Evolutionary conservation across 2,797 vertebrate species (phyloP).

Genomic region (Coccyzus lansbergi): DNA sequence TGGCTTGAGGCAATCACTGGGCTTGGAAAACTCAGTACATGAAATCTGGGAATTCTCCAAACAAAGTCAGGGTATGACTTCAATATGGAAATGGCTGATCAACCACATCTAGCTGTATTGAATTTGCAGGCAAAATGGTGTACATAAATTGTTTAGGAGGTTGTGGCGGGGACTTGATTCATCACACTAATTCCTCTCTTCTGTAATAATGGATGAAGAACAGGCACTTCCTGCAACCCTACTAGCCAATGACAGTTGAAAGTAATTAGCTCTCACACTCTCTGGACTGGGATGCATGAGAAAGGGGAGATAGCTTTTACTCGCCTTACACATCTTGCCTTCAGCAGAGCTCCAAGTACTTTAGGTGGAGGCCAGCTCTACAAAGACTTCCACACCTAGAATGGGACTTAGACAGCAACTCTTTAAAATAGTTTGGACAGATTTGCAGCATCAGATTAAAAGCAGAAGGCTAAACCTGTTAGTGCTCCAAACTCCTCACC

Average conservation of each 20-base stretch:
- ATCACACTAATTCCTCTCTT: neutral
- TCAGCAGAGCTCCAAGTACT: neutral
- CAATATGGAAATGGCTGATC: fast-evolving
- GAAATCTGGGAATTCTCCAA: neutral
- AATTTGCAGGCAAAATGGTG: neutral
- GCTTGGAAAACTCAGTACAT: neutral
- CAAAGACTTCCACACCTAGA: neutral
- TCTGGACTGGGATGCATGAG: neutral
- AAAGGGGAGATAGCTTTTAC: neutral
- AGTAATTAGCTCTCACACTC: neutral
- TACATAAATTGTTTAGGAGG: neutral
- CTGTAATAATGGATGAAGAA: neutral
- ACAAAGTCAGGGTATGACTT: neutral
- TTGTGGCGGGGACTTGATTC: neutral
- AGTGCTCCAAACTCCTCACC: neutral
- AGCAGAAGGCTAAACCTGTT: neutral
- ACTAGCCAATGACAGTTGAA: neutral
- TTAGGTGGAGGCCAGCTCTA: neutral
- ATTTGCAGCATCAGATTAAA: neutral
- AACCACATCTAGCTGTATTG: neutral
- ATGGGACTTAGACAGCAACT: neutral
- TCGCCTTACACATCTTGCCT: neutral
- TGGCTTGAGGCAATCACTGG: neutral
- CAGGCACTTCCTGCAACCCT: neutral
- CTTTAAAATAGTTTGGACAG: neutral